Base-by-base conservation (phyloP, 2,888 invertebrate genomes). In the Epirrhoe alternata region DNA sequence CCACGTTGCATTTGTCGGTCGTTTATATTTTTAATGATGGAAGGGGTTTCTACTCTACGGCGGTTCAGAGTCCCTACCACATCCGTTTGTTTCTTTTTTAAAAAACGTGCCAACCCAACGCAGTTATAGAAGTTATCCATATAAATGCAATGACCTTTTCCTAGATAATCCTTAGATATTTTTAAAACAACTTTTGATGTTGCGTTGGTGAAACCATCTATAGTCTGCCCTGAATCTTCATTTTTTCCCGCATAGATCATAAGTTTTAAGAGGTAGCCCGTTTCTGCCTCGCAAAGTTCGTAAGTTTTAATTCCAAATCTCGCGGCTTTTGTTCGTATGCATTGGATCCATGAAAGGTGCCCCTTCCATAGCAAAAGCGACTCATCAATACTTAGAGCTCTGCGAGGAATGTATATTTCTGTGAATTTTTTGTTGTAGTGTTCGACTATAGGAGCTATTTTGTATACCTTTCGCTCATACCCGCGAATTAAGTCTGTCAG, bases 341-440 rank as follows among this genome's bases (percentile, higher is more conserved):
- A 69, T 49, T 76, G 75, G 4, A 69, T 49, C 73, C 74, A 72
- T 35, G 64, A 68, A 42, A 73, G 54, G 33, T 59, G 61, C 24
- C 72, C 72, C 54, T 74, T 74, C 71, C 73, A 76, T 16, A 75
- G 61, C 52, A 73, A 64, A 58, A 75, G 57, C 55, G 75, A 75
- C 47, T 76, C 74, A 64, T 75, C 74, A 56, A 75, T 61, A 31
- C 59, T 66, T 12, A 74, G 30, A 52, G 54, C 55, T 62, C 60
- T 68, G 30, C 50, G 47, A 56, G 68, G 69, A 33, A 35, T 58
- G 50, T 64, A 64, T 31, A 64, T 55, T 62, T 50, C 55, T 42
- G 31, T 12, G 56, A 76, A 73, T 58, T 71, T 74, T 16, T 49
- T 35, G n/a, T 73, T 74, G 47, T 63, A 65, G 52, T 71, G 67